Percentiles rank a stretch among this genome's conserved stretches.
Evolutionary conservation across 1,140 invertebrate genomes (phyloP).

Genomic region (Camponotus floridanus): DNA sequence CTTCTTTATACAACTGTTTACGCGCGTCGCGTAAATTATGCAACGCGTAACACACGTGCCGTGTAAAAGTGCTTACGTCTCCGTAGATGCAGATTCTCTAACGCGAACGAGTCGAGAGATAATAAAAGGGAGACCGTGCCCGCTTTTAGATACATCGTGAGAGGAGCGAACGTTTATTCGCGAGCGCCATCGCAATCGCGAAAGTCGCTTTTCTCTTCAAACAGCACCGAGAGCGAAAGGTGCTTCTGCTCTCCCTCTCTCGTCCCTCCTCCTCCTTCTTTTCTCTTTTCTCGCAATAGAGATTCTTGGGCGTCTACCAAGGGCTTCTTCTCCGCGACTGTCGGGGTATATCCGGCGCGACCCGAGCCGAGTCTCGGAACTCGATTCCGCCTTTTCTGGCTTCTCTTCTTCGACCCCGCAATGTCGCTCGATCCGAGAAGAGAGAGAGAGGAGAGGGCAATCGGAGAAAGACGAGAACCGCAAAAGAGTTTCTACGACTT

Average conservation of each 20-base stretch:
- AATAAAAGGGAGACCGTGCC: slow-evolving; percentile 59
- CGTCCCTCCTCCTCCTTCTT: not conserved
- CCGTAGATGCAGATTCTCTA: not conserved
- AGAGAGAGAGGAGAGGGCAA: not conserved
- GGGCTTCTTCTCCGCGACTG: slow-evolving; percentile 16
- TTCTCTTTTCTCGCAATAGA: slow-evolving; percentile 53
- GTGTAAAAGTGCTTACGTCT: slow-evolving; percentile 7
- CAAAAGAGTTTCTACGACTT: slow-evolving; percentile 54
- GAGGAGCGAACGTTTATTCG: slow-evolving; percentile 63
- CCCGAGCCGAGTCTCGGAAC: slow-evolving; percentile 62
- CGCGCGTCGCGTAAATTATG: slow-evolving; percentile 25
- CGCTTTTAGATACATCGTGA: slow-evolving; percentile 20
- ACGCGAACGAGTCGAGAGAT: slow-evolving; percentile 42
- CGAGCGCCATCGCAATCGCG: slow-evolving; percentile 69
- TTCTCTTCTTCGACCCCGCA: slow-evolving; percentile 35
- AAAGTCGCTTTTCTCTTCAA: slow-evolving; percentile 70
- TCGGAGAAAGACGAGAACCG: not conserved
- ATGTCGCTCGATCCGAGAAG: slow-evolving; percentile 9
- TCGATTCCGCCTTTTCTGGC: slow-evolving; percentile 67
- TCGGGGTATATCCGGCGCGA: slow-evolving; percentile 43
- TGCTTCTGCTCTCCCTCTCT: slow-evolving; percentile 36
- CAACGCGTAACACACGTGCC: not conserved
- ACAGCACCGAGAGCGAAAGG: slow-evolving; percentile 71
- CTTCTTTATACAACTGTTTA: not conserved
- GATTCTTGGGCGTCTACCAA: slow-evolving; percentile 68